A percentile compares a stretch with the other conserved stretches of the same genome.
Conservation (phyloP, 1,140 invertebrate genomes). For the Dufourea novaeangliae region DNA sequence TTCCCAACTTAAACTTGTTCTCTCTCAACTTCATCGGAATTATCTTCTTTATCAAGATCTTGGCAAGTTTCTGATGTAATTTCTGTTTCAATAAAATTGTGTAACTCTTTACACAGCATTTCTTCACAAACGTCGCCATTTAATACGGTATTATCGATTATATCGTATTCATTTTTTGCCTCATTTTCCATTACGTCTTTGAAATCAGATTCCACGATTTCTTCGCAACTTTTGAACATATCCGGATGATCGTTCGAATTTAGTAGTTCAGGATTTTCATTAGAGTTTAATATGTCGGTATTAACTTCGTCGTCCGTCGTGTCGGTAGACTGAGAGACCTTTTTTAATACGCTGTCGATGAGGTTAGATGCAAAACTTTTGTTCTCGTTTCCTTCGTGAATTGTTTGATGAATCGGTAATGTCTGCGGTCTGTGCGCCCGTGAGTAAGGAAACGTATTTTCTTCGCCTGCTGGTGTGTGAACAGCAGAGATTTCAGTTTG, state of each 20-base stretch:
- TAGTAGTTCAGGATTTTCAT: conserved; percentile 72
- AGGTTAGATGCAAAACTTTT: conserved; percentile 71
- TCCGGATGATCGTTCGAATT: conserved; percentile 72
- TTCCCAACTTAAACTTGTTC: conserved; percentile 45
- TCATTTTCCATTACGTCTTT: conserved; percentile 66
- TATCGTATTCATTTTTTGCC: conserved; percentile 60
- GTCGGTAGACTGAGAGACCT: conserved; percentile 76
- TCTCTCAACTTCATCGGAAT: conserved; percentile 30
- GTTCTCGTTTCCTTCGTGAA: conserved; percentile 75
- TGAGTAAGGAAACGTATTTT: conserved; percentile 76
- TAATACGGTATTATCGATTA: conserved; percentile 69
- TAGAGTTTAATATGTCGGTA: conserved; percentile 79
- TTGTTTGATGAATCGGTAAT: conserved; percentile 76
- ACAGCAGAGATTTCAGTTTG: conserved; percentile 91
- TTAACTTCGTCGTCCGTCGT: conserved; percentile 78
- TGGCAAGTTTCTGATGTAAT: conserved; percentile 43
- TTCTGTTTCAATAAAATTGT: conserved; percentile 75
- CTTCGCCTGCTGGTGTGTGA: conserved; percentile 84
- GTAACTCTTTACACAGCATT: conserved; percentile 74
- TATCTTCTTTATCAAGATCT: conserved; percentile 28
- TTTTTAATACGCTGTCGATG: conserved; percentile 73
- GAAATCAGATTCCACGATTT: conserved; percentile 72
- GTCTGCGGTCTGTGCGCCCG: conserved; percentile 75
- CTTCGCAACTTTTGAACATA: conserved; percentile 77
- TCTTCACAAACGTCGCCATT: conserved; percentile 74